Evolutionary conservation across 2,113 vertebrate species (phyloP).

Genomic region (Ailurus styani): DNA sequence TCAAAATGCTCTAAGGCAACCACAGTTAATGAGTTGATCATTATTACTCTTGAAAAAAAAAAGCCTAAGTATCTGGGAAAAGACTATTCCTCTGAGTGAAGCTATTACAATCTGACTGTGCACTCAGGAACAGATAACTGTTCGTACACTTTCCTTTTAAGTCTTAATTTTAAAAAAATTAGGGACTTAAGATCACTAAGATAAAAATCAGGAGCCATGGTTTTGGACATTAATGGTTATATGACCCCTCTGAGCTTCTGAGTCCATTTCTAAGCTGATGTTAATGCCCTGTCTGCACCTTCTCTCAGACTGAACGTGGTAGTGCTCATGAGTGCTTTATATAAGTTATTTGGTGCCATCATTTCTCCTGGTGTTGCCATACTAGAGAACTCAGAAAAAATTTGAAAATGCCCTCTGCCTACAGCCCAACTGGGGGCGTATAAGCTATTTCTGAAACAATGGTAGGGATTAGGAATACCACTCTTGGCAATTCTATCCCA

Average conservation of each 20-base stretch:
- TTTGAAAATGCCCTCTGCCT: background rate
- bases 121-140: background rate
- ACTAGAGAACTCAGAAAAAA: background rate
- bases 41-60: constrained; percentile 1
- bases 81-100: background rate
- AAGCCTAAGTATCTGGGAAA: background rate
- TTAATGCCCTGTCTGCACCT: fast-evolving
- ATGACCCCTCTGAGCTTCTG: background rate
- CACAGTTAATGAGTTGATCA: constrained; percentile 15
- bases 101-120: background rate
- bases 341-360: no score
- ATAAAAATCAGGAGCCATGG: background rate
- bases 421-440: fast-evolving
- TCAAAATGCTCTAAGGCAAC: background rate
- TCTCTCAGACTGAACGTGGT: fast-evolving
- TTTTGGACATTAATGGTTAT: no score
- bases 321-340: background rate
- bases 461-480: background rate
- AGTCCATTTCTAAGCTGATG: background rate
- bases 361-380: background rate
- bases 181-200: background rate
- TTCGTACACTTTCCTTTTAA: background rate
- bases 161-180: background rate
- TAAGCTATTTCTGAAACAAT: background rate
- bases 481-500: no score